Evolutionary conservation across 2,888 invertebrate species (phyloP).

Genomic region (Beris morrisii): DNA sequence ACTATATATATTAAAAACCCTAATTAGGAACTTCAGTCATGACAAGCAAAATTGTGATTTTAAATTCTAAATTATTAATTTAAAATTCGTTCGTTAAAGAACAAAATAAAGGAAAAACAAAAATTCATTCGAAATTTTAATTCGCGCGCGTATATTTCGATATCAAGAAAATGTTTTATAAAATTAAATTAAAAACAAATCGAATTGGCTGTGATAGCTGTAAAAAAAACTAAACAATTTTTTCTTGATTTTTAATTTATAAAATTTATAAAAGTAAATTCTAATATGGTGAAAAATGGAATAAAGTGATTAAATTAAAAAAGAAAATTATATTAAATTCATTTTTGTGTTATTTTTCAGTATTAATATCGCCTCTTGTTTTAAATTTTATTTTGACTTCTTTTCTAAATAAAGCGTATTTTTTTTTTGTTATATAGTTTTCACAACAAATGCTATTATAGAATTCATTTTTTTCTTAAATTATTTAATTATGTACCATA

Average conservation of each 20-base stretch:
- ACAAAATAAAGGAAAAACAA: not conserved
- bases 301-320: conserved; percentile 22
- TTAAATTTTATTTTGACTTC: too few species aligned
- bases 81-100: not conserved
- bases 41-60: conserved; percentile 37
- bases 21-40: conserved; percentile 29
- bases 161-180: conserved; percentile 48
- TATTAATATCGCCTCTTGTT: too few species aligned
- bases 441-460: too few species aligned
- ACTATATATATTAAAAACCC: not conserved
- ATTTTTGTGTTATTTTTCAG: too few species aligned
- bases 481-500: too few species aligned
- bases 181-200: conserved; percentile 41
- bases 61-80: conserved; percentile 34
- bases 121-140: conserved; percentile 5
- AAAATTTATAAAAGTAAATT: conserved; percentile 34
- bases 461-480: too few species aligned
- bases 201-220: conserved; percentile 58
- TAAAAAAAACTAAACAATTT: conserved; percentile 43
- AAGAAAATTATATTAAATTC: too few species aligned
- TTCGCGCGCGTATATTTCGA: conserved; percentile 19
- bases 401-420: too few species aligned
- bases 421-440: too few species aligned
- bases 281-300: conserved; percentile 57
- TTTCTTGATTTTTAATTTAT: not conserved